phyloP scores from a whole-genome alignment of 2,797 vertebrate species.

The Myiotriccus ornatus region DNA sequence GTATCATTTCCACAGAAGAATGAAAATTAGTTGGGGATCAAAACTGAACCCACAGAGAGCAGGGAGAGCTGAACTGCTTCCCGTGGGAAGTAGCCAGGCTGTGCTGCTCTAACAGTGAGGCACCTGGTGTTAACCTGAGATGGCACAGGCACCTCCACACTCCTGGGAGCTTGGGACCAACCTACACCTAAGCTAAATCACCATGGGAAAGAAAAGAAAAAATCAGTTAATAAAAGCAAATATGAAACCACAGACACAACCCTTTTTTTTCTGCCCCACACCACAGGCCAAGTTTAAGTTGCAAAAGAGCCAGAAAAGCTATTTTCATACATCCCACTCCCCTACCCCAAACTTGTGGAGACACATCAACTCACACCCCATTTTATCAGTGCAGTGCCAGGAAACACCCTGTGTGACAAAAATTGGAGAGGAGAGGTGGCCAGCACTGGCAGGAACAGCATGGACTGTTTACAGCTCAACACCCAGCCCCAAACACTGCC shows the following conservation, averaged over 20 bases:
- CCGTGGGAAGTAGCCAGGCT: background rate
- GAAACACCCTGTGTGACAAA: background rate
- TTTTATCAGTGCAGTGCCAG: background rate
- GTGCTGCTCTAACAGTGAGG: background rate
- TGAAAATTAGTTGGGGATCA: background rate
- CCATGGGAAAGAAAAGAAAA: background rate
- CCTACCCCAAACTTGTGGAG: background rate
- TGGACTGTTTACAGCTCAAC: background rate
- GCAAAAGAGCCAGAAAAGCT: background rate
- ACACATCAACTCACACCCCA: background rate
- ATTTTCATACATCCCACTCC: background rate
- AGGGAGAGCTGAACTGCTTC: background rate
- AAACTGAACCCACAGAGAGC: background rate
- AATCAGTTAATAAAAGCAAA: background rate
- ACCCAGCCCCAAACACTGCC: background rate
- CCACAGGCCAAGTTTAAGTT: rapidly evolving
- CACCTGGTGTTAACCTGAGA: background rate
- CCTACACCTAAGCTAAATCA: background rate
- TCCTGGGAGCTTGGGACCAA: background rate
- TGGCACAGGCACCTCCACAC: background rate
- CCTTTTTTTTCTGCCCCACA: background rate
- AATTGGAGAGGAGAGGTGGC: background rate
- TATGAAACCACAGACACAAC: background rate
- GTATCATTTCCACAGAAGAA: background rate
- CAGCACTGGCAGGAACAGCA: background rate